A percentile compares a stretch with the other conserved stretches of the same genome.
These are phyloP conservation scores for Rhagonycha lutea DNA, from an alignment of 2,888 invertebrate species.

Conservation along the genomic window DNA sequence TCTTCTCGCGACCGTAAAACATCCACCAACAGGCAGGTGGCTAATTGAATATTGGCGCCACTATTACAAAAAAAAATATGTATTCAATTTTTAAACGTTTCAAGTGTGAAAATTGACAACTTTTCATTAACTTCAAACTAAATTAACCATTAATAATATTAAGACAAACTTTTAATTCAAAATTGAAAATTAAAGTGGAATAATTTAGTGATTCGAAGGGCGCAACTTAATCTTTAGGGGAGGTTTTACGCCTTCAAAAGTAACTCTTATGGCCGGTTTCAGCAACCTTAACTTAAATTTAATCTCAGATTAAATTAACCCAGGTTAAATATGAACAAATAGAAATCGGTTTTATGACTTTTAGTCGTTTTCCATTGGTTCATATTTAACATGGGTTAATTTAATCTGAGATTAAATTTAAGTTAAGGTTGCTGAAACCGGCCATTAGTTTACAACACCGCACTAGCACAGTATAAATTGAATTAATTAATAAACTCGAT, in stretches of 20 bases:
- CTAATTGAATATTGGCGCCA: slow-evolving; percentile 40
- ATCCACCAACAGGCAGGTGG: slow-evolving; percentile 37
- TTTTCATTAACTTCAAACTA: not conserved
- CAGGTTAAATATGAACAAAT: no score
- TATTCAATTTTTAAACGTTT: not conserved
- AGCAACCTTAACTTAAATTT: no score
- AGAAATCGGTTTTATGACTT: no score
- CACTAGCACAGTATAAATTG: not conserved
- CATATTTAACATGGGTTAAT: no score
- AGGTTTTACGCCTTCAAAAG: not conserved
- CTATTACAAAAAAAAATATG: slow-evolving; percentile 18
- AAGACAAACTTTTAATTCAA: not conserved
- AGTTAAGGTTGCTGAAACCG: no score
- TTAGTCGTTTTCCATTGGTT: no score
- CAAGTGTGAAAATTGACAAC: not conserved
- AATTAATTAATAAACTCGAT: not conserved
- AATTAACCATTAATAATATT: not conserved
- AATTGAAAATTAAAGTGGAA: not conserved
- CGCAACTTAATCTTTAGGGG: not conserved
- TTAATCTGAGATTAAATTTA: no score
- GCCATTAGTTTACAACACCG: not conserved
- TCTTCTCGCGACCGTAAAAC: slow-evolving; percentile 25
- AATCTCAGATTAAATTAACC: no score
- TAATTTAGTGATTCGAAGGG: not conserved
- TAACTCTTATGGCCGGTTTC: no score